A percentile compares a stretch with the other conserved stretches of the same genome.
phyloP scores from a whole-genome alignment of 1,140 invertebrate species.

The Cataglyphis hispanica region DNA sequence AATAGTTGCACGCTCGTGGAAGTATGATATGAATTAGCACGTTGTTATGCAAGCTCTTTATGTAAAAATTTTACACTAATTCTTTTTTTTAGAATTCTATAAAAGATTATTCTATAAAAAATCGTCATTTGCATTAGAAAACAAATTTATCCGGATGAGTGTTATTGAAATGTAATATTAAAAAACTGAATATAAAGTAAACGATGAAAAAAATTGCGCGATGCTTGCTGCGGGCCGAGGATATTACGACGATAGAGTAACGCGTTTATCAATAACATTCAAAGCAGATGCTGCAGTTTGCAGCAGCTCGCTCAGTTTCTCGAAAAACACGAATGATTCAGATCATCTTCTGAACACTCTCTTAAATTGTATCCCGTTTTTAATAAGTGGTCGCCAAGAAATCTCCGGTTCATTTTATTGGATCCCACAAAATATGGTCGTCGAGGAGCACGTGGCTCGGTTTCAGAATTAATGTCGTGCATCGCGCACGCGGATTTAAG shows the following conservation, averaged over 20 bases:
- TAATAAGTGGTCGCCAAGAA: constrained; percentile 71
- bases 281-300: constrained; percentile 30
- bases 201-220: not conserved
- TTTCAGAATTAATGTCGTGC: constrained; percentile 48
- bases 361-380: constrained; percentile 61
- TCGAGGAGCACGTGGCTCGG: constrained; percentile 68
- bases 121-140: constrained; percentile 8
- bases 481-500: constrained; percentile 7
- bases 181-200: not conserved
- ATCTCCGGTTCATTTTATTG: constrained; percentile 70
- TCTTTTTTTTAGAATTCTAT: no score
- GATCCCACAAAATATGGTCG: constrained; percentile 74
- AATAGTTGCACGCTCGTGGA: constrained; percentile 2
- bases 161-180: constrained; percentile 31
- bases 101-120: not conserved
- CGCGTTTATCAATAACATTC: constrained; percentile 19
- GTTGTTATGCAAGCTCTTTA: not conserved
- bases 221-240: constrained; percentile 47
- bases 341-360: constrained; percentile 64
- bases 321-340: constrained; percentile 62
- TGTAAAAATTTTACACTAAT: no score
- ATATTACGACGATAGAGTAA: constrained; percentile 22
- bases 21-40: constrained; percentile 18
- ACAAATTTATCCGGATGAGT: constrained; percentile 32
- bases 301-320: constrained; percentile 25